These are phyloP conservation scores for Malurus melanocephalus DNA, from an alignment of 2,113 vertebrate species.

Conservation along the genomic window DNA sequence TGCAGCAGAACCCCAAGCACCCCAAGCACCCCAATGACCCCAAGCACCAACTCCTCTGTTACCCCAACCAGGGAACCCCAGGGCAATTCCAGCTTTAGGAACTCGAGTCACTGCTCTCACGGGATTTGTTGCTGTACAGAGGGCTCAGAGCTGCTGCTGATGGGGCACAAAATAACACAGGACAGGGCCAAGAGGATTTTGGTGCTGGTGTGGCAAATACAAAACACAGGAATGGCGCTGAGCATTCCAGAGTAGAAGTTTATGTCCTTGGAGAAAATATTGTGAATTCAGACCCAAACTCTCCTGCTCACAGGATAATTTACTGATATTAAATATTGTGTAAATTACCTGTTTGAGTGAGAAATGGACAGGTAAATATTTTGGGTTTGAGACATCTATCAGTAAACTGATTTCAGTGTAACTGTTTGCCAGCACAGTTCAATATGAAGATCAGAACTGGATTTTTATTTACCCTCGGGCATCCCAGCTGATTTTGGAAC, in stretches of 20 bases:
- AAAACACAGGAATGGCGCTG: neutral
- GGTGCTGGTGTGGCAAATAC: neutral
- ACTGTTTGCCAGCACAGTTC: neutral
- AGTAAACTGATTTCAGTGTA: neutral
- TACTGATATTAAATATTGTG: neutral
- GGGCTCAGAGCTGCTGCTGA: neutral
- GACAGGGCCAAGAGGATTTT: neutral
- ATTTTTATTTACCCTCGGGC: constrained; percentile 29
- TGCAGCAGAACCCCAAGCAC: neutral
- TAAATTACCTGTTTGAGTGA: neutral
- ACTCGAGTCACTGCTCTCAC: neutral
- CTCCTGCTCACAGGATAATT: neutral
- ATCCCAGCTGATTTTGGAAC: constrained; percentile 33
- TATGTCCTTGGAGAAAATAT: neutral
- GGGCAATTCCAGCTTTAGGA: neutral
- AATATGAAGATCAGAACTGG: neutral
- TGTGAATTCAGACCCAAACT: neutral
- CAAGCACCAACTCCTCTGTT: no score
- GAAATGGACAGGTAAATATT: neutral
- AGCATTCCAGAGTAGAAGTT: neutral
- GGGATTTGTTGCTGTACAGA: accelerated
- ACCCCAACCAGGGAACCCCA: no score
- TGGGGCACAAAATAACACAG: no score
- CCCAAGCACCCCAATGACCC: neutral
- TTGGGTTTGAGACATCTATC: neutral